Percentiles rank a stretch among this genome's conserved stretches.
phyloP scores from a whole-genome alignment of 64 coral and sea anemone genomes.

The Trachythela sp. region DNA sequence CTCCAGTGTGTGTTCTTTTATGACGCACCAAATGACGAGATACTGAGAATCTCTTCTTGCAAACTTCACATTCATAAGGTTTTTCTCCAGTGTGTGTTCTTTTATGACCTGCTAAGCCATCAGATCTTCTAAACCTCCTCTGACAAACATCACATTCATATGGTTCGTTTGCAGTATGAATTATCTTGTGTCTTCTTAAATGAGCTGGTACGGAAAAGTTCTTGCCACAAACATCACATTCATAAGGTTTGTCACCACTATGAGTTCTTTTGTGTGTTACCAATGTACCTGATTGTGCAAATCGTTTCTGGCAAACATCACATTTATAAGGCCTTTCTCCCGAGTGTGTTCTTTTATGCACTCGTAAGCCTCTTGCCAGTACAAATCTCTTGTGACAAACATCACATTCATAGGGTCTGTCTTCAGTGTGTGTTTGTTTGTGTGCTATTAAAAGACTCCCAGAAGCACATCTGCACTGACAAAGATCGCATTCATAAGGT shows the following conservation, averaged over 20 bases:
- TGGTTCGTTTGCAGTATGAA: neutral
- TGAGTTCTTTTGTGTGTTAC: neutral
- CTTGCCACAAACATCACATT: neutral
- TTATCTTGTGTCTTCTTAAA: neutral
- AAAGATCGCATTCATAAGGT: neutral
- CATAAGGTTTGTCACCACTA: neutral
- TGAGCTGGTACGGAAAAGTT: neutral
- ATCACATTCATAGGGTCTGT: conserved; percentile 5
- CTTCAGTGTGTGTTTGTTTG: neutral
- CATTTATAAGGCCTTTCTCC: neutral
- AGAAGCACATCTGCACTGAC: neutral
- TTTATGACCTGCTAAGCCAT: neutral
- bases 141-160: neutral
- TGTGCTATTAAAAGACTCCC: neutral
- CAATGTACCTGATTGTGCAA: neutral
- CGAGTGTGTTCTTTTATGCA: neutral
- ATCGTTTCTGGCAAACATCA: neutral
- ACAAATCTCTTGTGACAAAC: neutral
- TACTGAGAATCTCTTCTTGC: neutral
- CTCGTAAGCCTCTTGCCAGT: neutral
- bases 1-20: neutral
- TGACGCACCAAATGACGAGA: neutral
- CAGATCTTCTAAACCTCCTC: neutral
- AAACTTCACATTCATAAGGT: neutral
- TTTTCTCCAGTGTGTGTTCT: neutral